phyloP scores from a whole-genome alignment of 2,113 vertebrate genomes.

The Heloderma charlesbogerti region DNA sequence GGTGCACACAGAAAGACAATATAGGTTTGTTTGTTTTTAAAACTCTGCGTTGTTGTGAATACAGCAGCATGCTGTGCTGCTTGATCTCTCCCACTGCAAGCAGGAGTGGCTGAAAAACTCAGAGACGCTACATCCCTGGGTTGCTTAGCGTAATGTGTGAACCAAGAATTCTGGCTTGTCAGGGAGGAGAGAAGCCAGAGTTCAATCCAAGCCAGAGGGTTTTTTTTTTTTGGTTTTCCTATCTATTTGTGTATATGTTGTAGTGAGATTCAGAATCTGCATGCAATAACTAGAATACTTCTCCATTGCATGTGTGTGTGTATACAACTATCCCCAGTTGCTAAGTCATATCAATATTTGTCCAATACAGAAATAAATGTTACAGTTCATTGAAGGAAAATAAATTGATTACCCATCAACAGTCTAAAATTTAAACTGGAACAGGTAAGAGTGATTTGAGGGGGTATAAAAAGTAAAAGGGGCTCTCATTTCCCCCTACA shows the following conservation, averaged over 20 bases:
- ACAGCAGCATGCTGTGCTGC: too few species aligned
- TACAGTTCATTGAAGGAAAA: not conserved
- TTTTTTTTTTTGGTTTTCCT: not conserved
- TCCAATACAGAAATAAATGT: not conserved
- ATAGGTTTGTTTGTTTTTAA: too few species aligned
- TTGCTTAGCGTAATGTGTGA: too few species aligned
- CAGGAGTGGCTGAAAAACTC: too few species aligned
- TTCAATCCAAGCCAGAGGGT: too few species aligned
- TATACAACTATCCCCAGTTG: fast-evolving
- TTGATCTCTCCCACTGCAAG: too few species aligned
- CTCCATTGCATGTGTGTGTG: not conserved
- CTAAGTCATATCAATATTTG: slow-evolving; percentile 3
- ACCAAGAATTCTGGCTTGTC: too few species aligned
- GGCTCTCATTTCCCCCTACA: too few species aligned
- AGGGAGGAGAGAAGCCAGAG: too few species aligned
- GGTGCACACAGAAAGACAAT: not conserved
- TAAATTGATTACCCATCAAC: not conserved
- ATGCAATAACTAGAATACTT: not conserved
- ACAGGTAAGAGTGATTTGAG: not conserved
- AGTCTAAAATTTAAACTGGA: not conserved
- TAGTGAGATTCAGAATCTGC: not conserved
- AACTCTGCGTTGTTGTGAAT: too few species aligned
- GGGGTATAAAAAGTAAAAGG: too few species aligned
- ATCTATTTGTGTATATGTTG: not conserved
- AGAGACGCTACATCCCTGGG: too few species aligned